phyloP scores from a whole-genome alignment of 2,888 invertebrate genomes.

The Masnerella sp. region DNA sequence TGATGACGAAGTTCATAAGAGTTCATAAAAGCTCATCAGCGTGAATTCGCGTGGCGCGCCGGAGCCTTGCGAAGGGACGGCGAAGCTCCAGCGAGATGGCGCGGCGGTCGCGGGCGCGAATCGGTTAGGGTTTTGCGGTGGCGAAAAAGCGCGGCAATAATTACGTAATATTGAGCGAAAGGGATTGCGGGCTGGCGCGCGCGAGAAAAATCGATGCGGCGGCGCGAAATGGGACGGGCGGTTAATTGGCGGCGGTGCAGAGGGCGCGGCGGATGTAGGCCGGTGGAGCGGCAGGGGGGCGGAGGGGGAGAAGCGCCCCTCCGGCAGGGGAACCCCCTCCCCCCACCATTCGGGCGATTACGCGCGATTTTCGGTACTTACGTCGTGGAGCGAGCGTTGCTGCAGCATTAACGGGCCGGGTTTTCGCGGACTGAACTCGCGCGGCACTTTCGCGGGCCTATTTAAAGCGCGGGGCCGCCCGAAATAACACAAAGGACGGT shows the following conservation, averaged over 20 bases:
- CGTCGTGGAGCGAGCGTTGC: slow-evolving; percentile 75
- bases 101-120: too few species aligned
- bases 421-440: slow-evolving; percentile 73
- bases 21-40: too few species aligned
- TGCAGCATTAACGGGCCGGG: slow-evolving; percentile 75
- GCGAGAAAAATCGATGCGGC: slow-evolving; percentile 38
- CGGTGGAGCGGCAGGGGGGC: neutral
- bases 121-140: too few species aligned
- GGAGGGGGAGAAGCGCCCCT: neutral
- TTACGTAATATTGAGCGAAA: slow-evolving; percentile 39
- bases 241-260: slow-evolving; percentile 17
- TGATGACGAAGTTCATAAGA: too few species aligned
- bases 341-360: slow-evolving; percentile 14
- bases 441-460: slow-evolving; percentile 74
- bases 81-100: too few species aligned
- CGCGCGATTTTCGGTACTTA: slow-evolving; percentile 69
- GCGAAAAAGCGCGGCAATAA: slow-evolving; percentile 22
- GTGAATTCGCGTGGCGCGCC: too few species aligned
- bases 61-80: too few species aligned
- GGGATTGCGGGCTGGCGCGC: slow-evolving; percentile 10
- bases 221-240: slow-evolving; percentile 24
- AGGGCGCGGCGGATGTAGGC: neutral
- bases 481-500: slow-evolving; percentile 77
- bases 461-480: slow-evolving; percentile 75
- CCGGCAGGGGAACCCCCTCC: slow-evolving; percentile 3